These are phyloP conservation scores for Heliornis fulica DNA, from an alignment of 2,113 vertebrate genomes.

Conservation along the genomic window DNA sequence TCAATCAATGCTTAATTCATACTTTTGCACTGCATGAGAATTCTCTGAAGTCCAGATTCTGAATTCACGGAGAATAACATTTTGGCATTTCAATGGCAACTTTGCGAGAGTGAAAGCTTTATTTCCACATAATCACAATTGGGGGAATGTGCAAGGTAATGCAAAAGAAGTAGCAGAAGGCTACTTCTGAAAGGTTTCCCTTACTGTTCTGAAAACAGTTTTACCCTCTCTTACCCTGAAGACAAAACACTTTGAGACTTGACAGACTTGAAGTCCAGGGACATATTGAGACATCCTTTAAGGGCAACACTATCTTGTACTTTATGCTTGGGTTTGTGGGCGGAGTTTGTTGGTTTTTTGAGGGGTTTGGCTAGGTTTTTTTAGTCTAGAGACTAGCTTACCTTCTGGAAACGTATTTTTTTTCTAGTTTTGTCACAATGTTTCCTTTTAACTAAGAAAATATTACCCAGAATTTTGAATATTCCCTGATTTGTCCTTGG, in stretches of 20 bases:
- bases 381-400: background rate
- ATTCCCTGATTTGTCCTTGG: background rate
- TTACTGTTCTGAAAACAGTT: too few relatives aligned
- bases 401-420: background rate
- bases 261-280: background rate
- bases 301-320: background rate
- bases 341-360: background rate
- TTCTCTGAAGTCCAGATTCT: background rate
- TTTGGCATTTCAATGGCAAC: background rate
- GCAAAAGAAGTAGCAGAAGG: background rate
- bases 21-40: background rate
- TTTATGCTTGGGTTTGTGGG: background rate
- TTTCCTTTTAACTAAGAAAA: background rate
- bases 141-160: background rate
- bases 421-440: background rate
- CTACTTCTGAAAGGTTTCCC: background rate
- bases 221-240: too few relatives aligned
- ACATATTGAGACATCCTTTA: background rate
- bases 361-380: background rate
- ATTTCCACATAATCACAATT: background rate
- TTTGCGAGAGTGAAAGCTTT: background rate
- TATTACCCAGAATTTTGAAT: background rate
- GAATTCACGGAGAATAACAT: background rate
- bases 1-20: background rate
- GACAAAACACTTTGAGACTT: background rate